These are phyloP conservation scores for Onychomys leucogaster DNA, from an alignment of 2,797 vertebrate genomes.

Conservation along the genomic window DNA sequence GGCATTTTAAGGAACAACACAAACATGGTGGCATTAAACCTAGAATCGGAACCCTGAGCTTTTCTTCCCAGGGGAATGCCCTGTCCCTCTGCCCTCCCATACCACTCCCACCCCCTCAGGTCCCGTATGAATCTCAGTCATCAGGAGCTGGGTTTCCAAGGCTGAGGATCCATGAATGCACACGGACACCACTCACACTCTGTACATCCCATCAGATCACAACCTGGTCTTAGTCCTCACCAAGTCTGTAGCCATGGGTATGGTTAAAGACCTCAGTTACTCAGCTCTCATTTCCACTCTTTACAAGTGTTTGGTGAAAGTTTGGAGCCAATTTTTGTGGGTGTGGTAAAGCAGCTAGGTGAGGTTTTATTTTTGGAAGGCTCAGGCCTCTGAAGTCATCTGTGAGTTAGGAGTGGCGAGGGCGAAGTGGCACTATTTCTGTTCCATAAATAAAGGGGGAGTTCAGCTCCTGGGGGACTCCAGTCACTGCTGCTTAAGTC, in stretches of 20 bases:
- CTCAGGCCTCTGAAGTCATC: constrained; percentile 72
- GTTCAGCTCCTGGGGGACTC: constrained; percentile 10
- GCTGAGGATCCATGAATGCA: background rate
- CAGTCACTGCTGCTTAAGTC: background rate
- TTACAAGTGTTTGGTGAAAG: background rate
- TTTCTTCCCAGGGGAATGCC: background rate
- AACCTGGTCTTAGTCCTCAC: constrained; percentile 56
- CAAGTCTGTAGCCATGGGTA: constrained; percentile 69
- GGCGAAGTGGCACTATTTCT: background rate
- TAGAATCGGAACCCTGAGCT: background rate
- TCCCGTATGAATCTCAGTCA: background rate
- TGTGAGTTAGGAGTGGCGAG: background rate
- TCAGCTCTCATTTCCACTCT: constrained; percentile 31
- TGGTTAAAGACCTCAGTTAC: background rate
- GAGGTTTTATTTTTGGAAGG: constrained; percentile 74
- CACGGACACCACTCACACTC: background rate
- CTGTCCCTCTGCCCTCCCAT: no score
- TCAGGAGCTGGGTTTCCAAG: background rate
- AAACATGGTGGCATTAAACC: constrained; percentile 32
- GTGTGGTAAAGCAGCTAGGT: constrained; percentile 69
- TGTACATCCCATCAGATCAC: background rate
- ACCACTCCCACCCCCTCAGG: accelerated
- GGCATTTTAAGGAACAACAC: background rate
- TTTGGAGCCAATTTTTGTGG: constrained; percentile 50
- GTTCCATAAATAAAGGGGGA: constrained; percentile 54